These are phyloP conservation scores for Drosophila persimilis DNA, from an alignment of 1,140 invertebrate genomes.

Conservation along the genomic window DNA sequence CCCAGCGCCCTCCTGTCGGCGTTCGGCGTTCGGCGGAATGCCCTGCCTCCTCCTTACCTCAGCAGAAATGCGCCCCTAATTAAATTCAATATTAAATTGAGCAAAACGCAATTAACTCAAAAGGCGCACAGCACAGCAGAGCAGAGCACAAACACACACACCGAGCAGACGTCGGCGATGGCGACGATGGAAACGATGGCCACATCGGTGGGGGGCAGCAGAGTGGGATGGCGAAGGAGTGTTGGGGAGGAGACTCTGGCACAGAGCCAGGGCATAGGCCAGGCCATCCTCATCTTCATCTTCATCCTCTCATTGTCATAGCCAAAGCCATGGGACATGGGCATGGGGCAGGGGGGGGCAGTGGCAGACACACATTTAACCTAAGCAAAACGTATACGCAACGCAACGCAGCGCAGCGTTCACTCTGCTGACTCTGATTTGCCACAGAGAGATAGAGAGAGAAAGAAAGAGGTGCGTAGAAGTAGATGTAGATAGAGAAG, in stretches of 20 bases:
- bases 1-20: neutral
- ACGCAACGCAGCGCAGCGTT: slow-evolving; percentile 24
- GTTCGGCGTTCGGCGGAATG: too few species aligned
- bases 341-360: neutral
- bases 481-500: too few species aligned
- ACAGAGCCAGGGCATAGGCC: slow-evolving; percentile 46
- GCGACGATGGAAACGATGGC: slow-evolving; percentile 31
- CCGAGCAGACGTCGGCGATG: slow-evolving; percentile 17
- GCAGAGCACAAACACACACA: slow-evolving; percentile 1
- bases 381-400: slow-evolving; percentile 39
- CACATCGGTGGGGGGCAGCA: neutral
- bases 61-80: slow-evolving; percentile 78
- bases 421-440: slow-evolving; percentile 51
- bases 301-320: slow-evolving; percentile 1
- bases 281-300: slow-evolving; percentile 33
- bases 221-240: too few species aligned
- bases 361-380: slow-evolving; percentile 13
- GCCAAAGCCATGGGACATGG: slow-evolving; percentile 9
- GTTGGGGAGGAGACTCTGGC: slow-evolving; percentile 25
- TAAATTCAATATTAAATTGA: slow-evolving; percentile 82
- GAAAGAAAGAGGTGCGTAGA: neutral
- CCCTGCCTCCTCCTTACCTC: slow-evolving; percentile 51
- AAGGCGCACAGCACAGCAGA: slow-evolving; percentile 53
- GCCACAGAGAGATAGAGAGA: slow-evolving; percentile 20
- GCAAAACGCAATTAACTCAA: slow-evolving; percentile 82